Evolutionary conservation across 2,113 vertebrate genomes (phyloP).

Genomic region (Calypte anna): DNA sequence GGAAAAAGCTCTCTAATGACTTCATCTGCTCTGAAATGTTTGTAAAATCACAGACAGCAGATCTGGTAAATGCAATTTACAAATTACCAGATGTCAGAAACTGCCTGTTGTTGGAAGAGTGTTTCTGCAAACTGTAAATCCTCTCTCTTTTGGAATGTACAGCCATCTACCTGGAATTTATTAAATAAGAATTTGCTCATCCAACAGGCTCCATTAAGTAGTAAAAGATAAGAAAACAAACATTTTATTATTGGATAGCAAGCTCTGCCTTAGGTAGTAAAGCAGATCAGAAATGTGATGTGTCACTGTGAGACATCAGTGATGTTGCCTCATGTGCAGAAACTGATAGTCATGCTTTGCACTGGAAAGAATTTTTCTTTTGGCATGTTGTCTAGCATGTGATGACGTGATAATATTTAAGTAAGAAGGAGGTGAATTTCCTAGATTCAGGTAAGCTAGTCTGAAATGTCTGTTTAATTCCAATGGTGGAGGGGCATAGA

Average conservation of each 20-base stretch:
- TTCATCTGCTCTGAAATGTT: constrained; percentile 7
- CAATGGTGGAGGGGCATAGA: not conserved
- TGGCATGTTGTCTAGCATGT: constrained; percentile 30
- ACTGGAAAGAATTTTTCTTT: not conserved
- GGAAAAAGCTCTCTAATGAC: not conserved
- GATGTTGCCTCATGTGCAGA: constrained; percentile 24
- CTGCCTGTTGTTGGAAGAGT: not conserved
- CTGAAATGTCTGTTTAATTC: not conserved
- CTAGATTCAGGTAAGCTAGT: not conserved
- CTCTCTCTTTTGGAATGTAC: not conserved
- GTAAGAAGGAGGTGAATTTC: not conserved
- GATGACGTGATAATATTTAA: constrained; percentile 15
- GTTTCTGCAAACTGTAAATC: not conserved
- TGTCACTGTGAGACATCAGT: not conserved
- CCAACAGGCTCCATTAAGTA: not conserved
- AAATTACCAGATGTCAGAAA: constrained; percentile 10
- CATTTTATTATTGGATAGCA: not conserved
- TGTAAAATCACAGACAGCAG: not conserved
- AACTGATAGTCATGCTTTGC: constrained; percentile 2
- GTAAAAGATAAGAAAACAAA: not conserved
- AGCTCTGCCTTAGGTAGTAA: constrained; percentile 3
- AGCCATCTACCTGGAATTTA: not conserved
- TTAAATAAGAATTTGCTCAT: not conserved
- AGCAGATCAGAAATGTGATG: not conserved
- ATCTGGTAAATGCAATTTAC: not conserved